These are phyloP conservation scores for Diplodus puntazzo DNA, from an alignment of 2,797 vertebrate species.

Conservation along the genomic window DNA sequence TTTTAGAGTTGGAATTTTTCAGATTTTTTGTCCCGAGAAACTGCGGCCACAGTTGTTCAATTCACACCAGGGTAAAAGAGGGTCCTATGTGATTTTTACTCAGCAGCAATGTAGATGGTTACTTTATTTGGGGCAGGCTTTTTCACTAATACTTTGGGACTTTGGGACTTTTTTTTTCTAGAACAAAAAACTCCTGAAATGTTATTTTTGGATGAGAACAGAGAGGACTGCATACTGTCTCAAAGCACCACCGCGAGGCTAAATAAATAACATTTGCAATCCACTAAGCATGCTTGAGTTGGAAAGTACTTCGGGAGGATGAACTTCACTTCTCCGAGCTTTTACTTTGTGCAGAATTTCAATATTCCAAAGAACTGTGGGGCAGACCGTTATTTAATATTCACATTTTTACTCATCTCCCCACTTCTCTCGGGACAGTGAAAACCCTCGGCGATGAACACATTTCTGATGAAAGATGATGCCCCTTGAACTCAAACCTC, in stretches of 20 bases:
- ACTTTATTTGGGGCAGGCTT: background rate
- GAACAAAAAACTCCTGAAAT: background rate
- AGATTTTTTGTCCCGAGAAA: background rate
- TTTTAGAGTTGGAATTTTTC: conserved; percentile 22
- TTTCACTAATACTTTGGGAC: background rate
- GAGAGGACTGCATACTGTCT: background rate
- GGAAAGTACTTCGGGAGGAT: background rate
- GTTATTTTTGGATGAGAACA: background rate
- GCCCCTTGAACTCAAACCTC: background rate
- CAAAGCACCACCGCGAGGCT: background rate
- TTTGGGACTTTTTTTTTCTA: too few species aligned
- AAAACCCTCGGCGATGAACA: background rate
- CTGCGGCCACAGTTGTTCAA: background rate
- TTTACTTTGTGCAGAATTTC: background rate
- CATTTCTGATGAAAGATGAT: conserved; percentile 1
- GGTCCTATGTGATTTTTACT: background rate
- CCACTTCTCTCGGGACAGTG: background rate
- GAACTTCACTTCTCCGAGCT: background rate
- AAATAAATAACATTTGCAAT: background rate
- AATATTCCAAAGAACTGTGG: background rate
- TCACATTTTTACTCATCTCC: too few species aligned
- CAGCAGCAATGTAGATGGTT: background rate
- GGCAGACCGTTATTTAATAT: background rate
- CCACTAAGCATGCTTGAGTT: background rate
- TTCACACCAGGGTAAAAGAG: background rate